phyloP scores from a whole-genome alignment of 2,888 invertebrate genomes.

The Agrilus biguttatus region DNA sequence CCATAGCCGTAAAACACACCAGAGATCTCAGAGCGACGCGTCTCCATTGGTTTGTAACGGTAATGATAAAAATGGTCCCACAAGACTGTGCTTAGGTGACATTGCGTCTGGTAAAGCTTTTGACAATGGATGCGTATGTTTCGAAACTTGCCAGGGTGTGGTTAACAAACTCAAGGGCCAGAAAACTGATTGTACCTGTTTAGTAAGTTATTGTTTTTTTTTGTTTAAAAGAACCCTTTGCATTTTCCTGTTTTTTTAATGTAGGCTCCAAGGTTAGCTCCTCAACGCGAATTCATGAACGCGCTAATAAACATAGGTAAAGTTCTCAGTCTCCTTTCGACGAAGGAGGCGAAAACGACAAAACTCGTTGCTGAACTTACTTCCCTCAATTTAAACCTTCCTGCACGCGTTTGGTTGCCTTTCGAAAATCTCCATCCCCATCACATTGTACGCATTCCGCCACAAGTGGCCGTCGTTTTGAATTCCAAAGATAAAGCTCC shows the following conservation, averaged over 20 bases:
- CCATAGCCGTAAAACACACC: slow-evolving; percentile 42
- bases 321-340: slow-evolving; percentile 63
- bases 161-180: slow-evolving; percentile 65
- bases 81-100: slow-evolving; percentile 72
- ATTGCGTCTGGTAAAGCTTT: slow-evolving; percentile 89
- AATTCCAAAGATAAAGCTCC: slow-evolving; percentile 99
- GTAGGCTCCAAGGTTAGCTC: slow-evolving; percentile 67
- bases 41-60: slow-evolving; percentile 46
- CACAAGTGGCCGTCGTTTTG: slow-evolving; percentile 91
- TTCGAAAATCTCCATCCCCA: slow-evolving; percentile 74
- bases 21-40: slow-evolving; percentile 69
- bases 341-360: slow-evolving; percentile 85
- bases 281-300: slow-evolving; percentile 76
- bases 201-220: slow-evolving; percentile 33
- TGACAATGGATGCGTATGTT: slow-evolving; percentile 90
- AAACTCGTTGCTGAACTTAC: slow-evolving; percentile 86
- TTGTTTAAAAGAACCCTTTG: not conserved
- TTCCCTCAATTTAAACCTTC: slow-evolving; percentile 88
- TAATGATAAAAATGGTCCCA: slow-evolving; percentile 22
- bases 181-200: slow-evolving; percentile 63
- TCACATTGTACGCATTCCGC: slow-evolving; percentile 91
- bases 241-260: slow-evolving; percentile 11
- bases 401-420: slow-evolving; percentile 96
- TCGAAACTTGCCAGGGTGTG: slow-evolving; percentile 68
- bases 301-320: slow-evolving; percentile 79